These are phyloP conservation scores for Spongia lamella DNA, from an alignment of 37 sponge, comb jelly and placozoan species.

Conservation along the genomic window DNA sequence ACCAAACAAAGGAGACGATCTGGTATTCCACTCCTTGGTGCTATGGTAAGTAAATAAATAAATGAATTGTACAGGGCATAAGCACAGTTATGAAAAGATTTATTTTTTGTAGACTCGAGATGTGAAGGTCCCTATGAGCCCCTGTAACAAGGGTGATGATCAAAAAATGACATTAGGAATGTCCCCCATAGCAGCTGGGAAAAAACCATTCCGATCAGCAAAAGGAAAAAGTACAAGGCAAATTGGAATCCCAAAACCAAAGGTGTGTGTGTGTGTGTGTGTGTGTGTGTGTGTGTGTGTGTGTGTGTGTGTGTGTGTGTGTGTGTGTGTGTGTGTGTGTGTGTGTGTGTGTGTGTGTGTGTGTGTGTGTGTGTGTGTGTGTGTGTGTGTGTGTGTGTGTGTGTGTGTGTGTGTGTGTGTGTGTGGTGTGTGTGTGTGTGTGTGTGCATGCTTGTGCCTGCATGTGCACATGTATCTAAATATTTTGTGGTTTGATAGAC, in stretches of 20 bases:
- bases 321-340: conserved; percentile 9
- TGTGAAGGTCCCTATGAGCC: too few species aligned
- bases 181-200: too few species aligned
- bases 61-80: neutral
- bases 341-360: neutral
- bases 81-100: too few species aligned
- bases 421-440: neutral
- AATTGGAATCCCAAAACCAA: neutral
- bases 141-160: too few species aligned
- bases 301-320: conserved; percentile 13
- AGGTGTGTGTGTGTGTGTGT: conserved; percentile 5
- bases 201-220: too few species aligned
- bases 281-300: conserved; percentile 4
- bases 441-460: neutral
- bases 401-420: neutral
- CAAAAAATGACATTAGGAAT: too few species aligned
- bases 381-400: neutral
- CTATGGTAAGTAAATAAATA: neutral
- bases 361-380: neutral
- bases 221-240: neutral
- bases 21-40: conserved; percentile 5
- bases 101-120: too few species aligned
- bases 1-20: conserved; percentile 6
- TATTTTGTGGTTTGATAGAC: neutral
- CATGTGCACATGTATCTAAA: neutral